These are phyloP conservation scores for Papilio protenor DNA, from an alignment of 2,888 invertebrate species.

Conservation along the genomic window DNA sequence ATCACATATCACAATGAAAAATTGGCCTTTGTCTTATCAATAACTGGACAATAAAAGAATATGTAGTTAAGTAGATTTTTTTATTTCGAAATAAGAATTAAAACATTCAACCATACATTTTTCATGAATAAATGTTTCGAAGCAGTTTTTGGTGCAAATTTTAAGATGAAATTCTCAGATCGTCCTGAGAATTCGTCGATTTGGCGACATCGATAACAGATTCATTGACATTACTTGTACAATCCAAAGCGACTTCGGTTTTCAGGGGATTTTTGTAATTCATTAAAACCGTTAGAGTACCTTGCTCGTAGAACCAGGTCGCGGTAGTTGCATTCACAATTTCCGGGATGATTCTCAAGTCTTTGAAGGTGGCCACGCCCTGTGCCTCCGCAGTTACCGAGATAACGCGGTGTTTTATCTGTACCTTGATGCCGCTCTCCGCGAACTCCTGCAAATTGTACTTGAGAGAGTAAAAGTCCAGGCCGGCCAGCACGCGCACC, in stretches of 20 bases:
- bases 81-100: too few species aligned
- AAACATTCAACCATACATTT: too few species aligned
- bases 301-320: constrained; percentile 34
- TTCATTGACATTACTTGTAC: constrained; percentile 20
- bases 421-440: constrained; percentile 44
- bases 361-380: constrained; percentile 28
- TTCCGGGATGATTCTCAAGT: constrained; percentile 40
- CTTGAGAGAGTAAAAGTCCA: constrained; percentile 37
- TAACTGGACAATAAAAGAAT: too few species aligned
- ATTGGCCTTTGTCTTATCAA: too few species aligned
- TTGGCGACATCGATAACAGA: constrained; percentile 15
- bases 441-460: constrained; percentile 44
- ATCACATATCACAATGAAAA: too few species aligned
- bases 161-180: not conserved
- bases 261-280: constrained; percentile 28
- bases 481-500: constrained; percentile 41
- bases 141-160: not conserved
- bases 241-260: constrained; percentile 14
- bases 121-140: too few species aligned
- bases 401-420: constrained; percentile 41
- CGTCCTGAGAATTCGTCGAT: not conserved
- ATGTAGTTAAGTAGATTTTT: too few species aligned
- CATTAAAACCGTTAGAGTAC: constrained; percentile 17
- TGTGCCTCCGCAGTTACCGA: not conserved
- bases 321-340: constrained; percentile 34